A percentile compares a stretch with the other conserved stretches of the same genome.
phyloP scores from a whole-genome alignment of 2,888 invertebrate species.

The Polylopha cassiicola region DNA sequence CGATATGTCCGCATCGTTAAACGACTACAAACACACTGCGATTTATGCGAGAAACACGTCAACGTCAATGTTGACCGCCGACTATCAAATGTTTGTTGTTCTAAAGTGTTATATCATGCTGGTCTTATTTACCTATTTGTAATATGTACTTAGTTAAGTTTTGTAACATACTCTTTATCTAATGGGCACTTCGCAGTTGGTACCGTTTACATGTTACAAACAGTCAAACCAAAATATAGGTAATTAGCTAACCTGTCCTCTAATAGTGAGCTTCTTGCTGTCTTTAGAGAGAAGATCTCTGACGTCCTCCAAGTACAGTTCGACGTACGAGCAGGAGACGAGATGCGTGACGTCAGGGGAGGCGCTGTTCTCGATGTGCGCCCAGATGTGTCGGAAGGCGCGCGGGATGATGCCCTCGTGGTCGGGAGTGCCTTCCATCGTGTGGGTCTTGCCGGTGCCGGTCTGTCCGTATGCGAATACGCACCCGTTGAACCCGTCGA shows the following conservation, averaged over 20 bases:
- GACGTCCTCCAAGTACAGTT: conserved; percentile 96
- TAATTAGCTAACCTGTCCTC: conserved; percentile 58
- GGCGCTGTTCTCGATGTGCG: conserved; percentile 88
- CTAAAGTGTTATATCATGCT: too few species aligned
- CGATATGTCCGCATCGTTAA: too few species aligned
- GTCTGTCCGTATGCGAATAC: conserved; percentile 99
- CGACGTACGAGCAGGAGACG: conserved; percentile 96
- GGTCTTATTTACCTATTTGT: too few species aligned
- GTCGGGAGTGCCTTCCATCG: conserved; percentile 83
- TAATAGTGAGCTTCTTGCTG: conserved; percentile 83
- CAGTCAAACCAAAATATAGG: neutral
- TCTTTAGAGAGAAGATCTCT: conserved; percentile 84
- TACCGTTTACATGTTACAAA: too few species aligned
- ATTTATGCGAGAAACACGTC: too few species aligned
- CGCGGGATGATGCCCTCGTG: conserved; percentile 93
- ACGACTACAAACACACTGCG: too few species aligned
- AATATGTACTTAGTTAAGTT: too few species aligned
- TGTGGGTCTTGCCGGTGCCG: conserved; percentile 92
- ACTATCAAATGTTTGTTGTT: too few species aligned
- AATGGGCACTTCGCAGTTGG: too few species aligned
- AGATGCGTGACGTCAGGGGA: conserved; percentile 96
- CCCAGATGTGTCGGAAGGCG: conserved; percentile 98
- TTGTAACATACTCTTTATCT: too few species aligned
- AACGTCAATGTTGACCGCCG: too few species aligned
- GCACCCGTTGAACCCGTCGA: conserved; percentile 99